Conservation (phyloP, 2,888 invertebrate genomes). For the Cephus pulcher region DNA sequence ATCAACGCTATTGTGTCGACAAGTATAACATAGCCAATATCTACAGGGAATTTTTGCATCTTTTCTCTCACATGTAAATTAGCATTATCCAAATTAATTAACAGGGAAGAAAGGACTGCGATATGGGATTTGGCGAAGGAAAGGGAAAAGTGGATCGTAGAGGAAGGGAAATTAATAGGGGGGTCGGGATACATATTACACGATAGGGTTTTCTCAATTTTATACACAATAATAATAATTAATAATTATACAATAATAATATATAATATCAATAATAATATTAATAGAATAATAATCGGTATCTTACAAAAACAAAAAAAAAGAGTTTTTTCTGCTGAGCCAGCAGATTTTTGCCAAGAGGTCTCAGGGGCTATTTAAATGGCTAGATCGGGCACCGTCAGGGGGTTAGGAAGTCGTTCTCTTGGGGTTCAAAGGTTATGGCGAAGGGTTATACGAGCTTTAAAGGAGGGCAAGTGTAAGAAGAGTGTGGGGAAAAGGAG, state of each 20-base stretch:
- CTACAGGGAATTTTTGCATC: slow-evolving; percentile 16
- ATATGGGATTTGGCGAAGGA: background rate
- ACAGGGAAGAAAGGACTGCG: slow-evolving; percentile 37
- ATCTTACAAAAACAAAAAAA: slow-evolving; percentile 8
- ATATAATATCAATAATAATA: slow-evolving; percentile 23
- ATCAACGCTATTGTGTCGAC: background rate
- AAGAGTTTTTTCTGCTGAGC: background rate
- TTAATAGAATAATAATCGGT: slow-evolving; percentile 38
- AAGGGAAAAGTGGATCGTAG: background rate
- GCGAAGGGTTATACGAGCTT: background rate
- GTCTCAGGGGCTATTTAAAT: slow-evolving; percentile 9
- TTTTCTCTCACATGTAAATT: slow-evolving; percentile 44
- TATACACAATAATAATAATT: slow-evolving; percentile 54
- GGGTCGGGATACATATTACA: slow-evolving; percentile 53
- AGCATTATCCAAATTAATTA: slow-evolving; percentile 59
- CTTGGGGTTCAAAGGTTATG: background rate
- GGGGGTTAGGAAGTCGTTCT: background rate
- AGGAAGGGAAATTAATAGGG: slow-evolving; percentile 9
- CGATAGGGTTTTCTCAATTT: slow-evolving; percentile 41
- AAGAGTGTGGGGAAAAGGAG: background rate
- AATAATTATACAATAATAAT: slow-evolving; percentile 51
- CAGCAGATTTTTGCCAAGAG: slow-evolving; percentile 9
- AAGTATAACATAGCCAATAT: background rate
- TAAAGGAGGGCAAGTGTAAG: background rate
- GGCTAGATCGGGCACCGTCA: background rate